Evolutionary conservation across 1,140 invertebrate species (phyloP).

Genomic region (Arion vulgaris): DNA sequence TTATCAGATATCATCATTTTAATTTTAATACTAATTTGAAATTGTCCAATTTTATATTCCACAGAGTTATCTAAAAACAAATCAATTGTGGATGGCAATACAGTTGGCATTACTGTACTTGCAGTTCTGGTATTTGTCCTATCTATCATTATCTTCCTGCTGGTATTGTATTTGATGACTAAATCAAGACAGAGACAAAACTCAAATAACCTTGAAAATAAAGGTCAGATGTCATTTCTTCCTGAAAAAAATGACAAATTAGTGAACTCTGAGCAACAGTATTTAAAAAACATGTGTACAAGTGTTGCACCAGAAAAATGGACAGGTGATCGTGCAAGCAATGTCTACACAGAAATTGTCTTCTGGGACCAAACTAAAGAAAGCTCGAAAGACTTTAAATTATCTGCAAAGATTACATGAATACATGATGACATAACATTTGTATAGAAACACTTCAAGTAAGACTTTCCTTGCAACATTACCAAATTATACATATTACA

Average conservation of each 20-base stretch:
- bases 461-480: no score
- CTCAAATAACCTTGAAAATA: conserved; percentile 1
- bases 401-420: no score
- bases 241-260: neutral
- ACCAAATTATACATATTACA: no score
- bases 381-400: neutral
- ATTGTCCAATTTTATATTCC: neutral
- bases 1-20: no score
- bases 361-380: conserved; percentile 21
- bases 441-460: no score
- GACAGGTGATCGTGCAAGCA: neutral
- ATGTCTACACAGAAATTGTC: conserved; percentile 17
- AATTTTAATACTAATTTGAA: no score
- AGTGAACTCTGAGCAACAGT: conserved; percentile 16
- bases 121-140: conserved; percentile 2
- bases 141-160: neutral
- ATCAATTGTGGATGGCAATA: neutral
- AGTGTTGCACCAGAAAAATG: neutral
- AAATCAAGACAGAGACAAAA: neutral
- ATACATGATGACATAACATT: no score
- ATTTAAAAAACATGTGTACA: conserved; percentile 10
- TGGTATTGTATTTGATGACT: neutral
- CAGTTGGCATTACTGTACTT: neutral
- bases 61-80: neutral
- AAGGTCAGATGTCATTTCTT: conserved; percentile 18